These are phyloP conservation scores for Betta splendens DNA, from an alignment of 2,797 vertebrate genomes.

Conservation along the genomic window DNA sequence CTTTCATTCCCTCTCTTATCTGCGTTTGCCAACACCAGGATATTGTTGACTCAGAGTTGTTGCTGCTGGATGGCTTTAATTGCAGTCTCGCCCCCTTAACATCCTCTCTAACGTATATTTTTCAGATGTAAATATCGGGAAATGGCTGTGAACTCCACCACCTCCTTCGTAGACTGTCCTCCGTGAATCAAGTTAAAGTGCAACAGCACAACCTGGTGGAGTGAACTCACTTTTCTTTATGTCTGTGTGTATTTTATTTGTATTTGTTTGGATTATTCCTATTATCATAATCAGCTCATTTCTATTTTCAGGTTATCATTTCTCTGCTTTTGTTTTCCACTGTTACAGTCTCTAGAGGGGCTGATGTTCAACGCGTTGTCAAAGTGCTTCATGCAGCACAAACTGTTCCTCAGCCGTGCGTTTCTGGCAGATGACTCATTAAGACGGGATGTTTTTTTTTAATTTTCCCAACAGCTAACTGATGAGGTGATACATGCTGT, in stretches of 20 bases:
- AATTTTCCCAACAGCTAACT: conserved; percentile 5
- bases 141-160: conserved; percentile 25
- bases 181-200: conserved; percentile 27
- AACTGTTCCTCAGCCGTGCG: conserved; percentile 48
- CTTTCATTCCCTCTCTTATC: conserved; percentile 17
- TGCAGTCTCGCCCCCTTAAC: conserved; percentile 42
- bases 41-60: conserved; percentile 36
- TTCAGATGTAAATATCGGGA: conserved; percentile 52
- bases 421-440: conserved; percentile 63
- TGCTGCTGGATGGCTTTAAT: conserved; percentile 37
- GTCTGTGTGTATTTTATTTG: too few relatives aligned
- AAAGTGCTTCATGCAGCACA: conserved; percentile 46
- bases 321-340: background rate
- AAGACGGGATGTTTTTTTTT: conserved; percentile 23
- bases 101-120: conserved; percentile 32
- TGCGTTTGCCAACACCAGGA: conserved; percentile 8
- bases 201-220: conserved; percentile 75
- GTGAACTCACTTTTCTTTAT: too few relatives aligned
- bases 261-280: too few relatives aligned
- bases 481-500: conserved; percentile 37
- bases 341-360: conserved; percentile 19
- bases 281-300: too few relatives aligned
- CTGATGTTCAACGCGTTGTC: conserved; percentile 47
- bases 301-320: too few relatives aligned
- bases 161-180: background rate